Evolutionary conservation across 2,797 vertebrate species (phyloP).

Genomic region (Lacerta bilineata): DNA sequence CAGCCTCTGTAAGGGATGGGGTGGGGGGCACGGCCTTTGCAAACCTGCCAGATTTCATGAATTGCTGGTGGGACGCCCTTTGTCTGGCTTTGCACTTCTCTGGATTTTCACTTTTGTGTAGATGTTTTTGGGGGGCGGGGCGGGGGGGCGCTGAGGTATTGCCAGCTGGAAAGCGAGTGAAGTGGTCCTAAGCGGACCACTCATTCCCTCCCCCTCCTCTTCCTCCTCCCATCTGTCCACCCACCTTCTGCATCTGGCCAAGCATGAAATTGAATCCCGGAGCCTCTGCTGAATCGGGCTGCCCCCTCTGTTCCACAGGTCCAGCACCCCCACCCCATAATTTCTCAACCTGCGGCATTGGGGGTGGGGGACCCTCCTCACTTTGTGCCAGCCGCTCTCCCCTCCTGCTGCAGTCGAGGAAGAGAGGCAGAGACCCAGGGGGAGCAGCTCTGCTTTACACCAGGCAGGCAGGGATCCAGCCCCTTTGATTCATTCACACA

Average conservation of each 20-base stretch:
- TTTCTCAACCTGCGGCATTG: too few species aligned
- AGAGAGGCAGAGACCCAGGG: background rate
- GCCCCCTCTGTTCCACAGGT: background rate
- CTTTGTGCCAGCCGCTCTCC: background rate
- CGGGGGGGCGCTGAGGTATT: too few species aligned
- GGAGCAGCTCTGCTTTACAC: background rate
- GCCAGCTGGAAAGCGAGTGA: too few species aligned
- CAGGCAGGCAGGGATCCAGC: background rate
- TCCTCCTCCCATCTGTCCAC: background rate
- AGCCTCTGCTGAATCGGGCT: background rate
- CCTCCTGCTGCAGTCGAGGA: background rate
- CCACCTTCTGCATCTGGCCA: background rate
- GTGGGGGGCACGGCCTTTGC: too few species aligned
- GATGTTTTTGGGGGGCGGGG: background rate
- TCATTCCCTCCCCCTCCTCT: background rate
- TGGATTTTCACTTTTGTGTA: background rate
- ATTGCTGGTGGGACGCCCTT: background rate
- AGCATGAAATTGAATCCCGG: background rate
- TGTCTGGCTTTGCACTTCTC: background rate
- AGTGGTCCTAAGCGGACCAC: background rate
- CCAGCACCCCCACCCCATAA: background rate
- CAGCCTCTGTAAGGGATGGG: too few species aligned
- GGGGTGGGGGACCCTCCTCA: background rate
- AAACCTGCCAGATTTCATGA: too few species aligned
- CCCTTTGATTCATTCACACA: conserved; percentile 30